Conservation (phyloP, 2,113 vertebrate genomes). For the Nycticorax nycticorax region DNA sequence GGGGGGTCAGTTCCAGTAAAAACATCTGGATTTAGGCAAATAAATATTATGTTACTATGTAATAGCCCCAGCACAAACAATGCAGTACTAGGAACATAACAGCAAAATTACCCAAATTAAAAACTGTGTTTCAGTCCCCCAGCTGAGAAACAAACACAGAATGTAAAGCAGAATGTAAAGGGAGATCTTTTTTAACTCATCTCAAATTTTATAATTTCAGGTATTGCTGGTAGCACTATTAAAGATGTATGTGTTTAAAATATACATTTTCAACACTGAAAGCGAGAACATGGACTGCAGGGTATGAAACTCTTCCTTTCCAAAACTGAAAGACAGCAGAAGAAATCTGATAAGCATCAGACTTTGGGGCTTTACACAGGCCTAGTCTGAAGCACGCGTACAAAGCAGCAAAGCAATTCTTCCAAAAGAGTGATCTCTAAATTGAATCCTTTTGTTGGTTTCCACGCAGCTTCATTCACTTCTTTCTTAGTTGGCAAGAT, state of each 20-base stretch:
- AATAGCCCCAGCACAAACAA: not conserved
- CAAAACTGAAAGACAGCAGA: not conserved
- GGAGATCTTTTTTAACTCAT: not conserved
- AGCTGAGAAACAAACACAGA: not conserved
- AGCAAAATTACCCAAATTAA: not conserved
- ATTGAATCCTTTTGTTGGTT: not conserved
- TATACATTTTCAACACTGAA: not conserved
- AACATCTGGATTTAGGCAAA: not conserved
- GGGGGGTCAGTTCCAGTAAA: not conserved
- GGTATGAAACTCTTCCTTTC: not conserved
- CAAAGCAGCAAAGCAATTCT: not conserved
- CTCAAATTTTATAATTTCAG: not conserved
- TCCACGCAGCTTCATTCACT: not conserved
- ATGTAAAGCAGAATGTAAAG: not conserved
- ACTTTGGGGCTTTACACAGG: not conserved
- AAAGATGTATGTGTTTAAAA: not conserved
- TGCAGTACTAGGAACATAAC: not conserved
- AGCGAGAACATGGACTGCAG: not conserved
- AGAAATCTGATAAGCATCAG: not conserved
- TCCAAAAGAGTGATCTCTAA: not conserved
- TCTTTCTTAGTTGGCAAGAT: not conserved
- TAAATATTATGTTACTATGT: not conserved
- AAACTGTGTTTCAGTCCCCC: not conserved
- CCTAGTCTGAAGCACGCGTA: rapidly evolving
- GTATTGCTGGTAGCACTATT: not conserved